Conservation (phyloP, 2,797 vertebrate species). For the Leontopithecus rosalia region DNA sequence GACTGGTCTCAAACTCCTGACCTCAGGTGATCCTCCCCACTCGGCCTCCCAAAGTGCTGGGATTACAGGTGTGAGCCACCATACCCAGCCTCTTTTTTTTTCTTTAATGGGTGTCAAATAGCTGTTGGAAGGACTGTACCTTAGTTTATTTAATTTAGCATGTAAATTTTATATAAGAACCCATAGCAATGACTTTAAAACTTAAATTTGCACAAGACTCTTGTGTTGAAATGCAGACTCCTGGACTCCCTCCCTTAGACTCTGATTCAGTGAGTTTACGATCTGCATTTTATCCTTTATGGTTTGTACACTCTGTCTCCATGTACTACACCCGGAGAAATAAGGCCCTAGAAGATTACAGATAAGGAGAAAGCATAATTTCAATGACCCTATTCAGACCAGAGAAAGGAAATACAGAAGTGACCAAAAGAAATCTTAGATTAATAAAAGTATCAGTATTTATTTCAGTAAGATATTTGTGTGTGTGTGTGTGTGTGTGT, state of each 20-base stretch:
- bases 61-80: neutral
- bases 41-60: neutral
- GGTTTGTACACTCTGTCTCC: neutral
- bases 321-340: neutral
- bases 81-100: neutral
- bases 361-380: neutral
- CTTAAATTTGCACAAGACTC: neutral
- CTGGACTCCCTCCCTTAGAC: neutral
- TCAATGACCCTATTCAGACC: neutral
- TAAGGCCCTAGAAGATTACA: neutral
- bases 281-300: neutral
- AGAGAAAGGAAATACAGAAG: neutral
- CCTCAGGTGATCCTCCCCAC: neutral
- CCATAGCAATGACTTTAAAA: neutral
- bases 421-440: neutral
- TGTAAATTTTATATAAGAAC: neutral
- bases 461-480: neutral
- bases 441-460: neutral
- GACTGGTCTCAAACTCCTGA: neutral
- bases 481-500: neutral
- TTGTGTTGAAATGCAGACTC: neutral
- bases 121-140: neutral
- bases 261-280: neutral
- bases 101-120: neutral
- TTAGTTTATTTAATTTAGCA: slow-evolving; percentile 19